Percentiles rank a stretch among this genome's conserved stretches.
Conservation (phyloP, 2,113 vertebrate species). For the Cygnus buccinator region DNA sequence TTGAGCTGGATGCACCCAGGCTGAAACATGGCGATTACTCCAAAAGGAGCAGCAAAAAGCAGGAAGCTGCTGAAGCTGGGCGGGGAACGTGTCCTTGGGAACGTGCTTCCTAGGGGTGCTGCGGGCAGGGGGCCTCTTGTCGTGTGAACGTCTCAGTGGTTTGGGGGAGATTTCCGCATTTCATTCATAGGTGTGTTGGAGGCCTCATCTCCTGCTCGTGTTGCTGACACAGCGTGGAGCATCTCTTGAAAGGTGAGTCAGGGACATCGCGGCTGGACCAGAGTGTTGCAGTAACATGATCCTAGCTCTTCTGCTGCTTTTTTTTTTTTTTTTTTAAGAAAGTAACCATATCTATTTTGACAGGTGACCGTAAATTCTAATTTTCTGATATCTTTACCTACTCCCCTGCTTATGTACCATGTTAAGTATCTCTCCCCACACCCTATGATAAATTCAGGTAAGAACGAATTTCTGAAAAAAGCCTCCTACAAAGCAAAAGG, state of each 20-base stretch:
- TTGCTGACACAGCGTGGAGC: not conserved
- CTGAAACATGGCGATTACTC: not conserved
- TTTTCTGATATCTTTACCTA: not conserved
- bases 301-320: too few relatives aligned
- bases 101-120: not conserved
- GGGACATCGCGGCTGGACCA: not conserved
- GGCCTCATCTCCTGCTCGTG: rapidly evolving
- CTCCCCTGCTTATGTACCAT: rapidly evolving
- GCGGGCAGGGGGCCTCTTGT: not conserved
- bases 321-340: too few relatives aligned
- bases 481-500: not conserved
- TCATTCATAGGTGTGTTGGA: not conserved
- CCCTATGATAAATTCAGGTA: not conserved
- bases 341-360: not conserved
- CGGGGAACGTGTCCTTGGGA: not conserved
- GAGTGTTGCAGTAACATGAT: not conserved
- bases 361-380: not conserved
- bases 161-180: not conserved
- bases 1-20: not conserved
- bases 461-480: not conserved
- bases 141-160: not conserved
- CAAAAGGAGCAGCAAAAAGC: not conserved
- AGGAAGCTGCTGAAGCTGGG: not conserved
- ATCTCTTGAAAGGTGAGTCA: not conserved
- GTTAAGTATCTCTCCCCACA: too few relatives aligned